Conservation (phyloP, 2,797 vertebrate genomes). For the Sebastes umbrosus region DNA sequence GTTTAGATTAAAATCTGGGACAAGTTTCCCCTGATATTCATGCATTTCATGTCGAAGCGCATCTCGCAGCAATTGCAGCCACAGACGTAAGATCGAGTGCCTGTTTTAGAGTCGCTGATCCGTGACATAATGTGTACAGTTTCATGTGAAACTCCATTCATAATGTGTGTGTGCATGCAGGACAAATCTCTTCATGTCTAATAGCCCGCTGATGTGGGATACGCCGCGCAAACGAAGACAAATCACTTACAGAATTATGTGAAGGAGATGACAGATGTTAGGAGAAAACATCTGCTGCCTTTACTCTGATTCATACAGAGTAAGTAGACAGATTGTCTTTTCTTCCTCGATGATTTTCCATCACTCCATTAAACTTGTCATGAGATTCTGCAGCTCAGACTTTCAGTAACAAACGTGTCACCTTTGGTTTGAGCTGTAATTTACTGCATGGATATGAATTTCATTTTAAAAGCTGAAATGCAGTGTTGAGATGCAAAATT, state of each 20-base stretch:
- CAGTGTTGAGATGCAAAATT: not conserved
- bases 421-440: not conserved
- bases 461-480: not conserved
- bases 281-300: constrained; percentile 11
- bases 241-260: constrained; percentile 31
- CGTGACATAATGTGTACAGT: constrained; percentile 49
- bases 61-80: constrained; percentile 24
- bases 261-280: constrained; percentile 43
- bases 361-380: not conserved
- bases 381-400: not conserved
- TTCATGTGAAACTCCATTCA: constrained; percentile 43
- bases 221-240: constrained; percentile 27
- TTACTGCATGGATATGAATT: not conserved
- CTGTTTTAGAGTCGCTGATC: constrained; percentile 36
- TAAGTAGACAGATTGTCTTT: constrained; percentile 1
- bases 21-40: constrained; percentile 23
- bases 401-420: not conserved
- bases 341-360: not conserved
- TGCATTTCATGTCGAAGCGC: constrained; percentile 19
- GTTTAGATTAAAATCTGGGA: constrained; percentile 68
- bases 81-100: constrained; percentile 25
- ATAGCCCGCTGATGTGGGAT: constrained; percentile 24
- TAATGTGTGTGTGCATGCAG: constrained; percentile 28
- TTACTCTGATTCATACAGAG: not conserved
- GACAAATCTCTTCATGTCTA: constrained; percentile 47